Conservation (phyloP, 2,888 invertebrate species). For the Harpagoxenus sublaevis region DNA sequence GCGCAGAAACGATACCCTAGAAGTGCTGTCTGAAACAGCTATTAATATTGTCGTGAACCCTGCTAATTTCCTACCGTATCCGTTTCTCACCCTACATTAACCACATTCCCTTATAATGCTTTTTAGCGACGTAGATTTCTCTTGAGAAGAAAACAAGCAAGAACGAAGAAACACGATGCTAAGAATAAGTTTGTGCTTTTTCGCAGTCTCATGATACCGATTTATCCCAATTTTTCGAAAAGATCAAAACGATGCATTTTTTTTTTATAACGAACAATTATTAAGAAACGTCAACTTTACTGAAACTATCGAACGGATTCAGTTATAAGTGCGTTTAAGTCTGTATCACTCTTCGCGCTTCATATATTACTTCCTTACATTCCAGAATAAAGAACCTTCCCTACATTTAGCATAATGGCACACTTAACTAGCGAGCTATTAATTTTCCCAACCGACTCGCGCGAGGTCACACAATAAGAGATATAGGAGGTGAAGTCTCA, state of each 20-base stretch:
- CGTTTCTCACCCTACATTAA: constrained; percentile 45
- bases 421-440: constrained; percentile 14
- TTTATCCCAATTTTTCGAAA: neutral
- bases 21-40: constrained; percentile 58
- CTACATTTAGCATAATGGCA: neutral
- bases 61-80: constrained; percentile 62
- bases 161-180: neutral
- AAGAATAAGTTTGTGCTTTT: neutral
- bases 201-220: neutral
- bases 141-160: neutral
- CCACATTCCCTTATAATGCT: constrained; percentile 17
- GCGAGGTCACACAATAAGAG: constrained; percentile 2
- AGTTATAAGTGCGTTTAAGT: neutral
- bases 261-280: neutral
- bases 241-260: neutral
- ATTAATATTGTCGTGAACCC: constrained; percentile 59
- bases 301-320: neutral
- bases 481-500: constrained; percentile 39
- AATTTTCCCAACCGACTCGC: constrained; percentile 16
- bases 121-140: neutral
- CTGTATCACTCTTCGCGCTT: neutral
- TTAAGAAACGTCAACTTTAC: neutral
- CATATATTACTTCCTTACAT: neutral
- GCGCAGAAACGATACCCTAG: constrained; percentile 47
- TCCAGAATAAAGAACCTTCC: neutral